These are phyloP conservation scores for Neuroterus valhalla DNA, from an alignment of 1,140 invertebrate species.

Conservation along the genomic window DNA sequence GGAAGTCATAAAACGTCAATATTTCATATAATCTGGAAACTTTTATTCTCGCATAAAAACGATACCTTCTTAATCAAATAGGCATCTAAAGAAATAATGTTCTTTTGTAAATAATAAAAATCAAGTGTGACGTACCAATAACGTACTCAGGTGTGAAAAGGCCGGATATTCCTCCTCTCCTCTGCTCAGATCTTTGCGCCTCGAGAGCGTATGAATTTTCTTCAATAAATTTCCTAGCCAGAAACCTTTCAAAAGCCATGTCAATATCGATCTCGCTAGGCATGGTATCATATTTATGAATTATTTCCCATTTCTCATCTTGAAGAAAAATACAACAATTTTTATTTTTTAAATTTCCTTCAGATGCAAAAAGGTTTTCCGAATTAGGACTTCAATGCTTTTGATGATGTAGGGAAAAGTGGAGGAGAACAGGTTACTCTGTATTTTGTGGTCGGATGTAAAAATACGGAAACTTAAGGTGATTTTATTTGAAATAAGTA, in stretches of 20 bases:
- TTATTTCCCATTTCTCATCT: constrained; percentile 62
- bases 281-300: constrained; percentile 54
- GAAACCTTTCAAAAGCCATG: constrained; percentile 69
- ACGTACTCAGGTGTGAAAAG: constrained; percentile 64
- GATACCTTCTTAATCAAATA: no score
- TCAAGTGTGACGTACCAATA: constrained; percentile 35
- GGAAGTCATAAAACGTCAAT: no score
- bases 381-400: no score
- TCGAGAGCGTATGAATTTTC: constrained; percentile 51
- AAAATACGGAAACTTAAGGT: no score
- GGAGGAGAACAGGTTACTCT: no score
- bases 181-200: constrained; percentile 43
- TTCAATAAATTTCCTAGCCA: constrained; percentile 57
- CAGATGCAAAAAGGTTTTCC: not conserved
- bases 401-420: no score
- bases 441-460: no score
- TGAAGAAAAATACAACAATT: not conserved
- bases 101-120: no score
- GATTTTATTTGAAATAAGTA: no score
- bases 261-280: constrained; percentile 66
- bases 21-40: no score
- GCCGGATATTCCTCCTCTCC: constrained; percentile 56
- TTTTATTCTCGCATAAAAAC: no score
- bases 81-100: no score
- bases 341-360: not conserved